These are phyloP conservation scores for Phengaris arion DNA, from an alignment of 2,888 invertebrate species.

Conservation along the genomic window DNA sequence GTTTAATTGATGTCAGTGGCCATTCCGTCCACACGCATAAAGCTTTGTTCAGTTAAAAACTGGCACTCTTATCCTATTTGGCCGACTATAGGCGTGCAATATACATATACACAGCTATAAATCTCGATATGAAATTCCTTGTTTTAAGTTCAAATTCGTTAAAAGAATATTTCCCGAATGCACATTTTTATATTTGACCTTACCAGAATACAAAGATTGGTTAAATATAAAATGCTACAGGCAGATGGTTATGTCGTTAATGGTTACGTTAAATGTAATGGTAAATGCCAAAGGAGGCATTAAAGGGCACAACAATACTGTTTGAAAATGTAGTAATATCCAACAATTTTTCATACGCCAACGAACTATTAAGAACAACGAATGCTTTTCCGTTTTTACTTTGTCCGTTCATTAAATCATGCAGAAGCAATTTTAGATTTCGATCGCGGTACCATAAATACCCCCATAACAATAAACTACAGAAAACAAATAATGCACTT, in stretches of 20 bases:
- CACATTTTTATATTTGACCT: too few relatives aligned
- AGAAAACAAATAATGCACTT: constrained; percentile 11
- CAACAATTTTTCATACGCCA: constrained; percentile 3
- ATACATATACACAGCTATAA: too few relatives aligned
- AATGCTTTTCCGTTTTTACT: background rate
- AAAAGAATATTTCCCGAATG: too few relatives aligned
- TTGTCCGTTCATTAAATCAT: constrained; percentile 30
- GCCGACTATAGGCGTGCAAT: background rate
- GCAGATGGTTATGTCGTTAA: background rate
- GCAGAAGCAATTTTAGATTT: constrained; percentile 68
- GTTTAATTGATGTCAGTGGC: constrained; percentile 49
- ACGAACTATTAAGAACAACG: background rate
- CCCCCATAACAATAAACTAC: constrained; percentile 34
- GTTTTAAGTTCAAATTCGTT: too few relatives aligned
- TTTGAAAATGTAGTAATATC: background rate
- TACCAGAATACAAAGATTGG: too few relatives aligned
- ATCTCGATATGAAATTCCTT: too few relatives aligned
- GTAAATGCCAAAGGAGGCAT: background rate
- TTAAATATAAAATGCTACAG: too few relatives aligned
- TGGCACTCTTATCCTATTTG: background rate
- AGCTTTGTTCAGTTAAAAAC: constrained; percentile 32
- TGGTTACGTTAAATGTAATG: background rate
- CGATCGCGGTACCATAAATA: constrained; percentile 55
- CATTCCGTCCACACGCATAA: constrained; percentile 40
- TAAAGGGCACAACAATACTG: background rate